Conservation (phyloP, 1,140 invertebrate species). For the Hermetia illucens region DNA sequence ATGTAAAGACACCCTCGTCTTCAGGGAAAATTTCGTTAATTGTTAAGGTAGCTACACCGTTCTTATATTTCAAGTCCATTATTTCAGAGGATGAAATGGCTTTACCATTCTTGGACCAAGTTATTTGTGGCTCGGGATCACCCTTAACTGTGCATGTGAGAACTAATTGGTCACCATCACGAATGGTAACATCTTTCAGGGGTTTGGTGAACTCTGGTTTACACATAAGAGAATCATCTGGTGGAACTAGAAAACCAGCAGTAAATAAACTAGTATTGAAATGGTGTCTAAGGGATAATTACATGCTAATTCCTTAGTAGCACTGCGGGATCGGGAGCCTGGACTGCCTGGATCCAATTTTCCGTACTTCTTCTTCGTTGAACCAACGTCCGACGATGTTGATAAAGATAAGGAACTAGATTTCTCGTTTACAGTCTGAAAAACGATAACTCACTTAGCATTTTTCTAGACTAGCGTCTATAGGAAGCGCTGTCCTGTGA, state of each 20-base stretch:
- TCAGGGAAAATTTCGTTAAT: constrained; percentile 89
- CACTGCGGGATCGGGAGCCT: constrained; percentile 66
- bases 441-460: too few relatives aligned
- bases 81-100: constrained; percentile 63
- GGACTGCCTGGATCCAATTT: constrained; percentile 54
- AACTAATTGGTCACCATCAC: constrained; percentile 68
- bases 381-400: constrained; percentile 9
- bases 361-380: constrained; percentile 60
- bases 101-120: constrained; percentile 72
- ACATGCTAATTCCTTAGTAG: constrained; percentile 82
- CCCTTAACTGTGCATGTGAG: constrained; percentile 68
- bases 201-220: constrained; percentile 66
- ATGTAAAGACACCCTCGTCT: constrained; percentile 79
- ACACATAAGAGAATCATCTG: constrained; percentile 70
- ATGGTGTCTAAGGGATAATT: constrained; percentile 28
- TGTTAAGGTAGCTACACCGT: constrained; percentile 65
- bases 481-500: background rate
- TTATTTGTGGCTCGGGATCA: constrained; percentile 81
- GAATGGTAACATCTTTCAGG: constrained; percentile 51
- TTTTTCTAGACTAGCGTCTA: too few relatives aligned
- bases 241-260: constrained; percentile 46
- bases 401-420: constrained; percentile 13
- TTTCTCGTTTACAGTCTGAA: constrained; percentile 12
- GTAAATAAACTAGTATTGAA: constrained; percentile 2
- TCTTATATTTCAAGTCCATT: constrained; percentile 82